A percentile compares a stretch with the other conserved stretches of the same genome.
Evolutionary conservation across 2,797 vertebrate species (phyloP).

Genomic region (Benthosema pterotum): DNA sequence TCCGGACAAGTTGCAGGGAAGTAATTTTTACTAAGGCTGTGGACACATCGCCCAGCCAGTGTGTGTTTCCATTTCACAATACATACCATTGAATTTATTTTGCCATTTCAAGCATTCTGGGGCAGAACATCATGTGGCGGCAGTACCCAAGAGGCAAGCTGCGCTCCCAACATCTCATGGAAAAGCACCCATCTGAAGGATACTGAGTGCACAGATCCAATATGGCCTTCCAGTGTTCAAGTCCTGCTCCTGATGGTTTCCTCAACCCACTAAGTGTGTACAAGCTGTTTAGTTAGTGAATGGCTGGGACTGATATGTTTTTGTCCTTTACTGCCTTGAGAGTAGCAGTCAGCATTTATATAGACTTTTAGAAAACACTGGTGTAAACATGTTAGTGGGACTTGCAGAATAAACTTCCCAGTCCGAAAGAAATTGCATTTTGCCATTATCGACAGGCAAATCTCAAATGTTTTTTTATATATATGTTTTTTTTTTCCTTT

Average conservation of each 20-base stretch:
- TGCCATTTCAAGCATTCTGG: conserved; percentile 1
- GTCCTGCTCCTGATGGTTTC: conserved; percentile 26
- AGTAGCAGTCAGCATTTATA: conserved; percentile 17
- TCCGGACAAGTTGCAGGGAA: conserved; percentile 19
- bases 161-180: conserved; percentile 22
- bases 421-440: not conserved
- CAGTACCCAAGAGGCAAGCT: conserved; percentile 18
- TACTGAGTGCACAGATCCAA: conserved; percentile 17
- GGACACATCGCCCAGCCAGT: not conserved
- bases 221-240: conserved; percentile 22
- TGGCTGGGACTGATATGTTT: conserved; percentile 19
- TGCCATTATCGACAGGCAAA: conserved; percentile 6
- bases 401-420: conserved; percentile 10
- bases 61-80: conserved; percentile 1
- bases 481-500: no score
- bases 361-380: conserved; percentile 23
- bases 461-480: conserved; percentile 29
- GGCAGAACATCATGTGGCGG: not conserved
- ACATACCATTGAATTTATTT: not conserved
- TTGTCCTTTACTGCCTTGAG: conserved; percentile 17
- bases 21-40: conserved; percentile 33
- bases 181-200: conserved; percentile 20
- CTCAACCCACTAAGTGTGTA: conserved; percentile 12
- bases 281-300: conserved; percentile 21
- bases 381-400: conserved; percentile 16